These are phyloP conservation scores for Drosophila nigricruria DNA, from an alignment of 2,888 invertebrate species.

Conservation along the genomic window DNA sequence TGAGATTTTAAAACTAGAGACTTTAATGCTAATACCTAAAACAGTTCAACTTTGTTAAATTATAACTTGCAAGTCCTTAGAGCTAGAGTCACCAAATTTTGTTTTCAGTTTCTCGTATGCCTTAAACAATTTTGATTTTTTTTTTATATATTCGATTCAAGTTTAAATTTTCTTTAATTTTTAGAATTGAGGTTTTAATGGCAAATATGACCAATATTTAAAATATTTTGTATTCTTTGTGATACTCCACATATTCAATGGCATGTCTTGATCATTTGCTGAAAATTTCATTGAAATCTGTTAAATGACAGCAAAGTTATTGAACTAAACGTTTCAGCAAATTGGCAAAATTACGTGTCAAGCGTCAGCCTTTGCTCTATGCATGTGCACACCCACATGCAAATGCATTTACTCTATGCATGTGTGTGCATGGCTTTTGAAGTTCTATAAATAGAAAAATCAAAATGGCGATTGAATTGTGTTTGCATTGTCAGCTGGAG, in stretches of 20 bases:
- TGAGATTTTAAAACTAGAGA: too few relatives aligned
- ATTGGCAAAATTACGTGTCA: neutral
- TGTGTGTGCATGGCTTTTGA: neutral
- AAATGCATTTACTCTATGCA: neutral
- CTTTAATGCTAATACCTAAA: too few relatives aligned
- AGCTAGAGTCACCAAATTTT: too few relatives aligned
- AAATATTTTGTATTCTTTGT: neutral
- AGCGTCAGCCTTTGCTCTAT: neutral
- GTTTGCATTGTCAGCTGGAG: neutral
- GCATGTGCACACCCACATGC: neutral
- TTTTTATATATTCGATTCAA: too few relatives aligned
- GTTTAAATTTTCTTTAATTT: too few relatives aligned
- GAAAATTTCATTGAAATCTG: neutral
- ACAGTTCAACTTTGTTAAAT: too few relatives aligned
- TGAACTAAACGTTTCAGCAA: neutral
- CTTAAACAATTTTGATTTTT: too few relatives aligned
- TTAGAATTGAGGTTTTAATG: too few relatives aligned
- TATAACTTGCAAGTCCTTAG: too few relatives aligned
- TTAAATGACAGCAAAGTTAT: neutral
- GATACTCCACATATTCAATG: neutral
- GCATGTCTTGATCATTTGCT: neutral
- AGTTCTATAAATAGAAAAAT: neutral
- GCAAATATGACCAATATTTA: neutral
- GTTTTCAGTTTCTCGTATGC: too few relatives aligned
- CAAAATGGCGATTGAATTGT: neutral